These are phyloP conservation scores for Thumatha senex DNA, from an alignment of 2,888 invertebrate species.

Conservation along the genomic window DNA sequence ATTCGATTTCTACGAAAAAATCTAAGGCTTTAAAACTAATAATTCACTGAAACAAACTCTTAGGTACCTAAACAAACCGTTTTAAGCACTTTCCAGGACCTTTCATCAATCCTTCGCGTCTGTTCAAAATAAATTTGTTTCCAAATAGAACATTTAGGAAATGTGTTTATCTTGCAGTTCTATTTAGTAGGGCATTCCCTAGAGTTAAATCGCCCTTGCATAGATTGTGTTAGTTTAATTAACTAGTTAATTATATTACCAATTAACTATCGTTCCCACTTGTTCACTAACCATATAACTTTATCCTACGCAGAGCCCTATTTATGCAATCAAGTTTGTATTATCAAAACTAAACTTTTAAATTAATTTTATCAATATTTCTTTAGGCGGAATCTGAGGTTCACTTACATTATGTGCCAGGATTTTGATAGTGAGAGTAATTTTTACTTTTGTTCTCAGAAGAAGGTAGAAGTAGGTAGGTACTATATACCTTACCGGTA, in stretches of 20 bases:
- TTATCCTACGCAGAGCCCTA: too few relatives aligned
- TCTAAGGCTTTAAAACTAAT: not conserved
- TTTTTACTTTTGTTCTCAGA: too few relatives aligned
- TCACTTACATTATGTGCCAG: too few relatives aligned
- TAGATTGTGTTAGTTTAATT: constrained; percentile 2
- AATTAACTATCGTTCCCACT: not conserved
- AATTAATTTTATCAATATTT: too few relatives aligned
- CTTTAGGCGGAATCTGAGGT: too few relatives aligned
- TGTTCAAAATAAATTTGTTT: not conserved
- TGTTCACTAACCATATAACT: not conserved
- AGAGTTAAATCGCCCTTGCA: not conserved
- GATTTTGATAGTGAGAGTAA: too few relatives aligned
- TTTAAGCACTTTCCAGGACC: not conserved
- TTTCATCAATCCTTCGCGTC: too few relatives aligned
- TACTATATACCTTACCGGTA: too few relatives aligned
- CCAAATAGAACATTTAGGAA: constrained; percentile 3
- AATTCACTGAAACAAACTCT: not conserved
- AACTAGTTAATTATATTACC: not conserved
- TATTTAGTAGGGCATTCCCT: not conserved
- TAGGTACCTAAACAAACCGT: not conserved
- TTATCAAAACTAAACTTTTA: too few relatives aligned
- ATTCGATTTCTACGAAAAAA: not conserved
- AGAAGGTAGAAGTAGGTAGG: too few relatives aligned
- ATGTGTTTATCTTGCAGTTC: not conserved
- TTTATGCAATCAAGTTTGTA: too few relatives aligned